Base-by-base conservation (phyloP, 37 sponge, comb jelly and placozoan species). In the Oscarella lobularis region DNA sequence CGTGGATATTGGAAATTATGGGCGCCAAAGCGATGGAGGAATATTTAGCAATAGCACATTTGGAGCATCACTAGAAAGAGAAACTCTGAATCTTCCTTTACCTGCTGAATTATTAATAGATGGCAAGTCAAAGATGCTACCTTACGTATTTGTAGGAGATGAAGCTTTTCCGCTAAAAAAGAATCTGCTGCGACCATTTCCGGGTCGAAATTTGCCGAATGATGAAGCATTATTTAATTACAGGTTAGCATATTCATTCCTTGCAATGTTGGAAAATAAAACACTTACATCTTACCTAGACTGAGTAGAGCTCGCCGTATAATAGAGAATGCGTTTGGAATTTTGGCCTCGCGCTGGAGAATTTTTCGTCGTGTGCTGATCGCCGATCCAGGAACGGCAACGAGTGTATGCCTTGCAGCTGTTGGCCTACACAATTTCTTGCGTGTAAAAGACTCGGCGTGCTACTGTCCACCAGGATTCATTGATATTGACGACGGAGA, bases 1-100 rank as follows among this genome's bases (percentile, higher is more conserved):
- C 40, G 83, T 82, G 38, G 83, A 82, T 30, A 68, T 82, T 31
- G 83, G 83, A 36, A 79, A 77, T 54, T 68, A 67, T 80, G 86
- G 86, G 31, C 39, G 82, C 20, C 78, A 85, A 3, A 85, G 74
- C 55, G 85, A 85, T 69, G 78, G 74, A n/a, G 85, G 81, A n/a
- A 54, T 80, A 29, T 81, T 85, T 38, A 76, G 78, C 0, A 70
- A 78, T 30, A 73, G 66, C 33, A 60, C 1, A 38, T 84, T 84
- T 70, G 76, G 80, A 29, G 55, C 74, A 66, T 73, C 81, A 29
- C 35, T 79, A 38, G 40, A 68, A 4, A 34, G 35, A 35, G 71
- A 20, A 9, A 48, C 60, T 20, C 60, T 48, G 60, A 48, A 48
- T 48, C 20, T 48, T 27, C 60, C 60, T 27, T 20, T 20, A 48